Base-by-base conservation (phyloP, 2,888 invertebrate genomes). In the Neuroscelio doddi region DNA sequence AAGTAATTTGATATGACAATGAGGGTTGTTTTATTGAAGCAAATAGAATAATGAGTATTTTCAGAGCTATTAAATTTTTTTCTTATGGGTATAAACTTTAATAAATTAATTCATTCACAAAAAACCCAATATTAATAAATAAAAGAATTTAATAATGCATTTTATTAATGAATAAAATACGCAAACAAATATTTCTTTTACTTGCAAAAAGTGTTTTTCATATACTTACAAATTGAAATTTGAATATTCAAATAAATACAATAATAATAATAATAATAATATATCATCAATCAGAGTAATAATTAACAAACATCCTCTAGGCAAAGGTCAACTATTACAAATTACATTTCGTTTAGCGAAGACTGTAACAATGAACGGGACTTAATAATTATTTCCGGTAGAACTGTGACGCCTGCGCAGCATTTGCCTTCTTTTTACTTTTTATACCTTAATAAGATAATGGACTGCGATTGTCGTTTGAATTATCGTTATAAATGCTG, bases 351-450 rank as follows among this genome's bases (percentile, higher is more conserved):
- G 67, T 74, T 76, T 71, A 69, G 50, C 57, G 62, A 69, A 68
- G 56, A 69, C 68, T 64, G 65, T 65, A 67, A 72, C 73, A 70
- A 62, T 63, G 56, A 67, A 30, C 64, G 41, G 58, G 50, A 68
- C 74, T 80, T 79, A 80, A 80, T 76, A 75, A 78, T 77, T 71
- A 67, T 71, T 80, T 81, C 81, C 81, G 77, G 80, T 62, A 44
- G 62, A 59, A 52, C 55, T 47, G 47, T 49, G 46, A 57, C 56
- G 56, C 32, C 38, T 63, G 56, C 55, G 64, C 62, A 44, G 36
- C 42, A 38, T 29, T 27, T 3, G 49, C 34, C 26, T 55, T 42
- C 32, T 58, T 65, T 45, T 69, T 58, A 56, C 61, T 64, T 66
- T 49, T 67, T 53, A 44, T 63, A 44, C 41, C 62, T 45, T 62